These are phyloP conservation scores for Mimumesa dahlbomi DNA, from an alignment of 2,888 invertebrate species.

Conservation along the genomic window DNA sequence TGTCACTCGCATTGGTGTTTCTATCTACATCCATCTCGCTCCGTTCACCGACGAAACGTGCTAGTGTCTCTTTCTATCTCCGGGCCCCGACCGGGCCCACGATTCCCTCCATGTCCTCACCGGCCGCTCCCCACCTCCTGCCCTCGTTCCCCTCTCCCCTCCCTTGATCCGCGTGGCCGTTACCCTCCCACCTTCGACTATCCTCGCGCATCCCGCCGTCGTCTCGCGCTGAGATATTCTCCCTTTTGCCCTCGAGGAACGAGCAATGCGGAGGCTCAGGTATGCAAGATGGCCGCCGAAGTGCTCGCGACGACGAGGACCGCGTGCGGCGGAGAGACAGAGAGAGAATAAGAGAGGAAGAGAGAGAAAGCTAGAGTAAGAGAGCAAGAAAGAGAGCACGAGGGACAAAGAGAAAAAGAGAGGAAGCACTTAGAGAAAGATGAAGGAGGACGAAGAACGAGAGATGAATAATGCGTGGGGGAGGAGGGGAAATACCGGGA, in stretches of 20 bases:
- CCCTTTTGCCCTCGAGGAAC: conserved; percentile 81
- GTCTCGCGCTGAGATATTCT: conserved; percentile 78
- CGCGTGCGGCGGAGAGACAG: conserved; percentile 42
- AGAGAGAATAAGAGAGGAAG: conserved; percentile 27
- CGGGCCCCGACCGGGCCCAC: conserved; percentile 15
- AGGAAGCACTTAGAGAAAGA: conserved; percentile 4
- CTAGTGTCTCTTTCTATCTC: conserved; percentile 10
- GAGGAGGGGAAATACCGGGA: conserved; percentile 63
- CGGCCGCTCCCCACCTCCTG: conserved; percentile 5
- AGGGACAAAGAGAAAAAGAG: conserved; percentile 21
- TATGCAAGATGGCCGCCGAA: conserved; percentile 81
- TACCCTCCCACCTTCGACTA: conserved; percentile 62
- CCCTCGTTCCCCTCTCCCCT: conserved; percentile 34
- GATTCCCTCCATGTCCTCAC: not conserved
- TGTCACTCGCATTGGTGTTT: conserved; percentile 29
- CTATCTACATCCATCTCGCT: conserved; percentile 6
- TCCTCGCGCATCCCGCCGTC: conserved; percentile 71
- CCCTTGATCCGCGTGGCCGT: conserved; percentile 43
- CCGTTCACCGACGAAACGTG: not conserved
- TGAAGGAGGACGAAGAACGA: conserved; percentile 37
- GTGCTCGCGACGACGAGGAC: conserved; percentile 59
- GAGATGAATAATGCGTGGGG: conserved; percentile 76
- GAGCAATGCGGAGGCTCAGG: conserved; percentile 81
- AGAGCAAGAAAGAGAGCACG: too few species aligned
- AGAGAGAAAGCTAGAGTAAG: conserved; percentile 40